Evolutionary conservation across 2,113 vertebrate genomes (phyloP), one percentile per base, ranked within the genome.

Genomic region (Anhinga anhinga): DNA sequence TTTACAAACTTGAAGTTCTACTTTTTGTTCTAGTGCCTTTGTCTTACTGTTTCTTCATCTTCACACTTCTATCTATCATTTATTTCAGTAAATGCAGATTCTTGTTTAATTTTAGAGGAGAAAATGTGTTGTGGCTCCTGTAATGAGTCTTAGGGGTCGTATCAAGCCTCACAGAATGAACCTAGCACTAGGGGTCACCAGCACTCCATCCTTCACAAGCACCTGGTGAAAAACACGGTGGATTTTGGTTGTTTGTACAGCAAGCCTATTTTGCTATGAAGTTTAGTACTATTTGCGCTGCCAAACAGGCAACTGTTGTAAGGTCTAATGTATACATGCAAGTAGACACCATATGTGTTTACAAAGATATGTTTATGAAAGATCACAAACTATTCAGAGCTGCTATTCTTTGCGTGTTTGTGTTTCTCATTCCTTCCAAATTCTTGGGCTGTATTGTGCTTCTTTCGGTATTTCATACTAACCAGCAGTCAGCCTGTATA

Each of bases 111-210:
- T 65, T 16, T 23, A 29, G 23, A 44, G 69, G 40, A 67, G 38
- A 4, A 66, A n/a, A 26, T 2, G 0, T 0, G 9, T 9, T 4
- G 10, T 1, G 3, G 7, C 22, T 74, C 25, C 15, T 6, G 18
- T 5, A 14, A 5, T 15, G 50, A 23, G 18, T 13, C n/a, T 13
- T 19, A 4, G 27, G 1, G 0, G 12, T 1, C 38, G 40, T 1
- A 2, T 2, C 11, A 36, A 58, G 80, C 12, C 62, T 71, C 52
- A 4, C 7, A 9, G 55, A 50, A 6, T 4, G 3, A 7, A 5
- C 3, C 0, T 0, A 56, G n/a, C 98, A 93, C 97, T 93, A 98
- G 98, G 42, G 90, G 98, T 58, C 96, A 70, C 95, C 96, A 93
- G 94, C 93, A 91, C 96, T 86, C 97, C 93, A 95, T 56, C 3